A percentile compares a stretch with the other conserved stretches of the same genome.
phyloP scores from a whole-genome alignment of 1,140 invertebrate species.

The Aethina tumida region DNA sequence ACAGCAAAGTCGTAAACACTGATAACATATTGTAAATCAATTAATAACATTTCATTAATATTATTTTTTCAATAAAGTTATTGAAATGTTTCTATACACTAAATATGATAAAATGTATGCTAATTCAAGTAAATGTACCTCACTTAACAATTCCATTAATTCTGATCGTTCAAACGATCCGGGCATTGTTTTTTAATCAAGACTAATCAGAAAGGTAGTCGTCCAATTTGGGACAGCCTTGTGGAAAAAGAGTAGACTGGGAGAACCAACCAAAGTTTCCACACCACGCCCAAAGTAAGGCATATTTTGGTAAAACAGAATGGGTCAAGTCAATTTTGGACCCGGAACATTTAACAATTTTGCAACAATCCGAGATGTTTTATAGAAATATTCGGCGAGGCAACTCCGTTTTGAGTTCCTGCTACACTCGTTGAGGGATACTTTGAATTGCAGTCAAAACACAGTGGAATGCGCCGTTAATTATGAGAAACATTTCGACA shows the following conservation, averaged over 20 bases:
- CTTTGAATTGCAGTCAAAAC: conserved; percentile 90
- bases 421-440: conserved; percentile 96
- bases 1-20: too few species aligned
- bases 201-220: too few species aligned
- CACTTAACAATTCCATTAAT: too few species aligned
- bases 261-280: conserved; percentile 99
- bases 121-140: too few species aligned
- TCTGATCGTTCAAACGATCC: too few species aligned
- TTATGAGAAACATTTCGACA: conserved; percentile 85
- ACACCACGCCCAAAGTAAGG: conserved; percentile 97
- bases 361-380: conserved; percentile 89
- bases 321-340: conserved; percentile 98
- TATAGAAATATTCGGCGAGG: conserved; percentile 74
- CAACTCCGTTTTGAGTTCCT: conserved; percentile 92
- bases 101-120: too few species aligned
- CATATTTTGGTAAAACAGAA: conserved; percentile 77
- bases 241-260: conserved; percentile 95
- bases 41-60: too few species aligned
- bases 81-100: too few species aligned
- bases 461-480: conserved; percentile 92
- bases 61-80: too few species aligned
- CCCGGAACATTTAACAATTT: conserved; percentile 99
- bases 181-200: too few species aligned
- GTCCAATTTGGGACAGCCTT: too few species aligned
- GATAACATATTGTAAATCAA: too few species aligned